phyloP scores from a whole-genome alignment of 2,888 invertebrate species.

The Notodonta ziczac region DNA sequence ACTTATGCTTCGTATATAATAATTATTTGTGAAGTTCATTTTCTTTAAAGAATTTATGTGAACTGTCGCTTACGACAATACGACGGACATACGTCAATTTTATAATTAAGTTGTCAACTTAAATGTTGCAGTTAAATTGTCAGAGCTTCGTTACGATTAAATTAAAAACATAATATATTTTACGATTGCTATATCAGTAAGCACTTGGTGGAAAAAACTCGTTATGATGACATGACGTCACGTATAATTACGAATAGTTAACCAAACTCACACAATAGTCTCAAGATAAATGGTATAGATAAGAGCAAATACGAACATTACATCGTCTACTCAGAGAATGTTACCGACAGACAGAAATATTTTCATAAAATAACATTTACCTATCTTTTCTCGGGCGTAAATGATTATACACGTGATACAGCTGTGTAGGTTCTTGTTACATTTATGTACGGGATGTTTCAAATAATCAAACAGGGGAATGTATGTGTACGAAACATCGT shows the following conservation, averaged over 20 bases:
- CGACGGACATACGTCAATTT: slow-evolving; percentile 9
- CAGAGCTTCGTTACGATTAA: slow-evolving; percentile 1
- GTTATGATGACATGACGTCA: neutral
- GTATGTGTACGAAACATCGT: slow-evolving; percentile 45
- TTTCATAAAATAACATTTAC: slow-evolving; percentile 33
- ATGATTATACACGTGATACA: slow-evolving; percentile 30
- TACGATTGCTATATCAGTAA: neutral
- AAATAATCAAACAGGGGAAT: slow-evolving; percentile 47
- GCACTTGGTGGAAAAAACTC: neutral
- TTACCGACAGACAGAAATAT: slow-evolving; percentile 18
- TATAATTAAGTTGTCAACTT: slow-evolving; percentile 11
- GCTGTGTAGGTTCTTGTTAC: slow-evolving; percentile 22
- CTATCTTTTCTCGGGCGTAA: slow-evolving; percentile 31
- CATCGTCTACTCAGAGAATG: neutral
- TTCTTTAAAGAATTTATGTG: slow-evolving; percentile 37
- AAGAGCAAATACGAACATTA: neutral
- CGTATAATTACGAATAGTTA: neutral
- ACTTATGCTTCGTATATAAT: slow-evolving; percentile 46
- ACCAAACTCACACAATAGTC: too few relatives aligned
- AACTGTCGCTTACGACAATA: slow-evolving; percentile 36
- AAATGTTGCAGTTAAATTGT: slow-evolving; percentile 3
- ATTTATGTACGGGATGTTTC: slow-evolving; percentile 31
- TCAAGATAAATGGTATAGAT: too few relatives aligned
- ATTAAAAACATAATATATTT: neutral
- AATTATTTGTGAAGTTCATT: slow-evolving; percentile 27